phyloP scores from a whole-genome alignment of 2,113 vertebrate genomes.

The Eulacestoma nigropectus region DNA sequence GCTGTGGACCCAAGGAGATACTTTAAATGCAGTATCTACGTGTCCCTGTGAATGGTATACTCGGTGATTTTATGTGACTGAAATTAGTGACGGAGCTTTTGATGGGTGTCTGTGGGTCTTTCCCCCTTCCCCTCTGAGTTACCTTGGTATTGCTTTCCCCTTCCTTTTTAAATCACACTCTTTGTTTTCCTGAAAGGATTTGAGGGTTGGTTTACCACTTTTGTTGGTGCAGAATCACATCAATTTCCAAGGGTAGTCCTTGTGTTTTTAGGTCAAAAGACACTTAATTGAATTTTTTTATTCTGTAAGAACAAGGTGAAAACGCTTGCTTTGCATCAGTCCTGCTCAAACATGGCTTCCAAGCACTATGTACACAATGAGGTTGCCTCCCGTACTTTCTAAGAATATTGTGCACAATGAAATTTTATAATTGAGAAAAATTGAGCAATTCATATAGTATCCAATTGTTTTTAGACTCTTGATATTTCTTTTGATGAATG shows the following conservation, averaged over 20 bases:
- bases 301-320: not conserved
- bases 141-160: not conserved
- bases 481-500: not conserved
- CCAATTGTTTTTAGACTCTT: not conserved
- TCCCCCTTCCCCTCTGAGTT: too few species aligned
- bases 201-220: not conserved
- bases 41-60: not conserved
- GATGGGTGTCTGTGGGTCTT: rapidly evolving
- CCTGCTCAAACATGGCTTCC: not conserved
- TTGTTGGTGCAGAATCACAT: not conserved
- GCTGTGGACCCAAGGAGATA: not conserved
- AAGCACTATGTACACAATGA: not conserved
- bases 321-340: not conserved
- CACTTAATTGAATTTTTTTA: not conserved
- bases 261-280: not conserved
- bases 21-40: not conserved
- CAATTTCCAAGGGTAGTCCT: not conserved
- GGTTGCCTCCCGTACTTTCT: not conserved
- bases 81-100: not conserved
- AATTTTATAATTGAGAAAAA: not conserved
- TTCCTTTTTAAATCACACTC: not conserved
- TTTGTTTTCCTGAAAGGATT: not conserved
- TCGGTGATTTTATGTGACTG: not conserved
- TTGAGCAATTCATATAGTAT: not conserved
- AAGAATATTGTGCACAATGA: not conserved